phyloP scores from a whole-genome alignment of 2,113 vertebrate species.

The Anoura caudifer region DNA sequence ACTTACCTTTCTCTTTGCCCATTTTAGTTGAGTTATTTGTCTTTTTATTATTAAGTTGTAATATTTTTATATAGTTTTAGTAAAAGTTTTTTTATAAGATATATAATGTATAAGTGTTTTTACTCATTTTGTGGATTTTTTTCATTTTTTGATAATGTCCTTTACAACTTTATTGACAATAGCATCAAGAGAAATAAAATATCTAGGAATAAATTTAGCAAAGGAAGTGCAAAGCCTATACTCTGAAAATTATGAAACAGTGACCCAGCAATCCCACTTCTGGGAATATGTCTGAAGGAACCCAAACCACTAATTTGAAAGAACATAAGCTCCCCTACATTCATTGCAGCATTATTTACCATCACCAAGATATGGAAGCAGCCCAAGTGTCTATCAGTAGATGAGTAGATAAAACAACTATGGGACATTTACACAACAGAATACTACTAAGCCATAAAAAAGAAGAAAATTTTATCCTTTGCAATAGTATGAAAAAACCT shows the following conservation, averaged over 20 bases:
- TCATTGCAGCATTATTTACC: too few species aligned
- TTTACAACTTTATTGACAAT: not conserved
- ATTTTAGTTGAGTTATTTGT: not conserved
- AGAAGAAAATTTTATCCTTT: too few species aligned
- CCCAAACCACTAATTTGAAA: too few species aligned
- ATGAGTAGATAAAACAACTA: too few species aligned
- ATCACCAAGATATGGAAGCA: too few species aligned
- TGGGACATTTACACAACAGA: too few species aligned
- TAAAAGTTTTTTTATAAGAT: not conserved
- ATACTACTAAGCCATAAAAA: too few species aligned
- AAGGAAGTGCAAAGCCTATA: not conserved
- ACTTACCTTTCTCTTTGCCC: not conserved
- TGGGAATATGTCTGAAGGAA: too few species aligned
- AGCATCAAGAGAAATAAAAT: not conserved
- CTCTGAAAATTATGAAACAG: not conserved
- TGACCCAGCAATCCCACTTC: not conserved
- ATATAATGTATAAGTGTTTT: not conserved
- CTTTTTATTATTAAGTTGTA: not conserved
- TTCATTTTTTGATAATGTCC: not conserved
- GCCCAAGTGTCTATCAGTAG: too few species aligned
- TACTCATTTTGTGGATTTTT: not conserved
- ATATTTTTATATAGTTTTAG: not conserved
- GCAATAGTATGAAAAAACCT: too few species aligned
- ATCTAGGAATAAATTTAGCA: not conserved
- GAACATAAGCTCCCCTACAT: too few species aligned